Percentiles rank a stretch among this genome's conserved stretches.
phyloP scores from a whole-genome alignment of 2,113 vertebrate species.

The Picathartes gymnocephalus region DNA sequence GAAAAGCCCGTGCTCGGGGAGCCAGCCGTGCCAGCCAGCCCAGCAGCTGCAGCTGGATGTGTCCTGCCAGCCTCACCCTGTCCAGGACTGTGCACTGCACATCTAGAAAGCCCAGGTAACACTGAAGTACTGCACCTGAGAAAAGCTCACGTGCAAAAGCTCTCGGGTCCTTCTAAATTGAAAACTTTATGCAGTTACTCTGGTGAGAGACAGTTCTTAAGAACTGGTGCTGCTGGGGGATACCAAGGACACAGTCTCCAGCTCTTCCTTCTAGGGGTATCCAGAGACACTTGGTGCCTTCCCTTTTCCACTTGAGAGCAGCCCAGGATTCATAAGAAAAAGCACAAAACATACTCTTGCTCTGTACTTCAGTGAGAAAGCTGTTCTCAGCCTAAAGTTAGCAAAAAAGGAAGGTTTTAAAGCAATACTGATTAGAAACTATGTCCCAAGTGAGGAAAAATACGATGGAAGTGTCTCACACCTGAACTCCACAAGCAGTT shows the following conservation, averaged over 20 bases:
- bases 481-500: not conserved
- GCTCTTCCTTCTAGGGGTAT: not conserved
- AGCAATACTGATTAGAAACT: not conserved
- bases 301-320: not conserved
- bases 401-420: not conserved
- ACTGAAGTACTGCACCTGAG: not conserved
- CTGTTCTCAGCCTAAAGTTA: not conserved
- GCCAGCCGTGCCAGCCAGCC: not conserved
- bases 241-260: not conserved
- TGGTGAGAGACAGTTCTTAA: not conserved
- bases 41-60: not conserved
- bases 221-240: not conserved
- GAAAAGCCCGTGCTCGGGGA: rapidly evolving
- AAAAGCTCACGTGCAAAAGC: not conserved
- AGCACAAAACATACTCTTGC: not conserved
- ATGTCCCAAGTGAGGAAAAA: not conserved
- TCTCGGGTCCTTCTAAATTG: not conserved
- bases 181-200: not conserved
- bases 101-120: not conserved
- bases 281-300: not conserved
- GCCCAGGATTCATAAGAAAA: not conserved
- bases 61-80: not conserved
- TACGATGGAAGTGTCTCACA: not conserved
- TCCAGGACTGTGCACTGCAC: not conserved
- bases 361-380: not conserved